Conservation (phyloP, 37 sponge, comb jelly and placozoan species). For the Diacarnus erythraeanus region DNA sequence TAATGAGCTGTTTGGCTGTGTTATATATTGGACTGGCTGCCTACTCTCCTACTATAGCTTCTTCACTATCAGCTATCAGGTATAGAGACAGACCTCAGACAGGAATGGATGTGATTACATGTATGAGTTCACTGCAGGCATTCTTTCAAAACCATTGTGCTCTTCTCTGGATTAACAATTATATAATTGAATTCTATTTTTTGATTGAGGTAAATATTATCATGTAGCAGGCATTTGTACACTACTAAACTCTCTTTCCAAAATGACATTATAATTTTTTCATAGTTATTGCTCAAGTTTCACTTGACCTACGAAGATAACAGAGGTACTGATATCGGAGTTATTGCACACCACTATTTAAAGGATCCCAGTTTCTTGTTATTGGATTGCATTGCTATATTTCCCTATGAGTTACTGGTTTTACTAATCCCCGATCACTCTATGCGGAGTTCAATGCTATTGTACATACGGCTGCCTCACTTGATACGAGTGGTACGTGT, state of each 20-base stretch:
- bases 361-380: slow-evolving; percentile 43
- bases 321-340: slow-evolving; percentile 45
- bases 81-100: neutral
- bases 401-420: slow-evolving; percentile 62
- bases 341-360: slow-evolving; percentile 61
- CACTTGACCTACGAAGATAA: slow-evolving; percentile 61
- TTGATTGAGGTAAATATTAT: slow-evolving; percentile 47
- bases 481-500: slow-evolving; percentile 48
- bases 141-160: slow-evolving; percentile 44
- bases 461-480: slow-evolving; percentile 60
- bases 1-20: slow-evolving; percentile 11
- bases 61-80: slow-evolving; percentile 71
- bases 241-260: no score
- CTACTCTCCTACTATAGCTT: slow-evolving; percentile 56
- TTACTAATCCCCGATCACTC: slow-evolving; percentile 32
- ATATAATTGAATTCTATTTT: slow-evolving; percentile 67
- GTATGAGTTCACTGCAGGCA: slow-evolving; percentile 15
- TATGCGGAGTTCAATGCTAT: slow-evolving; percentile 18
- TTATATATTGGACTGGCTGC: slow-evolving; percentile 36
- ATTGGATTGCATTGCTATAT: slow-evolving; percentile 43
- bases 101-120: neutral
- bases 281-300: slow-evolving; percentile 69
- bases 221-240: neutral
- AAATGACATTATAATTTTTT: neutral
- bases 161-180: slow-evolving; percentile 51